A percentile compares a stretch with the other conserved stretches of the same genome.
Conservation (phyloP, 2,797 vertebrate genomes). For the Borostomias antarcticus region DNA sequence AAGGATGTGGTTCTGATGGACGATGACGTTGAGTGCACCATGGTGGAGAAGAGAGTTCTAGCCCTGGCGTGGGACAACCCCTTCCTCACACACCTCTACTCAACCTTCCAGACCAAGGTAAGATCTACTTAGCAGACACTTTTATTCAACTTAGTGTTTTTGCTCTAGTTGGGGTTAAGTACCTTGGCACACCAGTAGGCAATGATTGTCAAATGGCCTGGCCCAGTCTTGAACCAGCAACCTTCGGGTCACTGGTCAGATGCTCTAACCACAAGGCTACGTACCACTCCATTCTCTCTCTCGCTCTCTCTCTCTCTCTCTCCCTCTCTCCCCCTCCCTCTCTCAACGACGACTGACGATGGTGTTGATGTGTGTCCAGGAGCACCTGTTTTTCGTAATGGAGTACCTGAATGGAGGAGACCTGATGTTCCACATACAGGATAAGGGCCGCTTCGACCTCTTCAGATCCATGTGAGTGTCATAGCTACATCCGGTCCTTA, state of each 20-base stretch:
- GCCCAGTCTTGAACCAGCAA: too few relatives aligned
- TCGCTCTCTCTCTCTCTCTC: too few relatives aligned
- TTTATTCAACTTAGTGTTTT: neutral
- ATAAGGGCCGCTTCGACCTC: conserved; percentile 94
- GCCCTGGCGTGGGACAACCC: conserved; percentile 93
- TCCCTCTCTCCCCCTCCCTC: too few relatives aligned
- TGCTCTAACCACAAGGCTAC: too few relatives aligned
- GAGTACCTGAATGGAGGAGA: conserved; percentile 98
- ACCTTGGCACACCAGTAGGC: too few relatives aligned
- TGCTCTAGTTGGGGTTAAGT: too few relatives aligned
- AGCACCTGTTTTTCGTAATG: conserved; percentile 98
- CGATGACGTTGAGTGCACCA: conserved; percentile 96
- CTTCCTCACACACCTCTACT: conserved; percentile 95
- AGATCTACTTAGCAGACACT: neutral
- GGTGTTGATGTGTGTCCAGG: conserved; percentile 73
- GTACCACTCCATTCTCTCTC: too few relatives aligned
- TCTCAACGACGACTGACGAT: neutral
- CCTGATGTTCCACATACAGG: conserved; percentile 98
- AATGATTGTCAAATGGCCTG: too few relatives aligned
- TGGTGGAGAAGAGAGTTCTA: conserved; percentile 97
- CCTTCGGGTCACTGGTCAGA: too few relatives aligned
- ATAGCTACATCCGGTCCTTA: neutral
- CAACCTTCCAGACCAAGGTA: conserved; percentile 95
- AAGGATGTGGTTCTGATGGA: conserved; percentile 97
- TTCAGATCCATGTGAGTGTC: conserved; percentile 88